Evolutionary conservation across 2,797 vertebrate genomes (phyloP).

Genomic region (Ptychobarbus kaznakovi): DNA sequence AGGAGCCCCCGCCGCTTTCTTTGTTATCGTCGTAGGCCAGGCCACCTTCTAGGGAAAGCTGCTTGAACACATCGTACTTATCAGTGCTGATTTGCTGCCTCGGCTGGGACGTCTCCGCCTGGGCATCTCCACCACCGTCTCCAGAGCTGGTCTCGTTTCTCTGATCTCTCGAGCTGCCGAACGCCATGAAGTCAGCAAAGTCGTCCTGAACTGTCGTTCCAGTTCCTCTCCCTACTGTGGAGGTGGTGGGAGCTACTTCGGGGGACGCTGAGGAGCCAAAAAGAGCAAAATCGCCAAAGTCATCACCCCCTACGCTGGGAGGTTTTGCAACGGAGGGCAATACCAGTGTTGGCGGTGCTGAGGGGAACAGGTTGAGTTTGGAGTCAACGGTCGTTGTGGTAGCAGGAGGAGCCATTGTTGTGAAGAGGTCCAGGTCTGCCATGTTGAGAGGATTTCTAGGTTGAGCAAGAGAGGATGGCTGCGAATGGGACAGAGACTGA

Average conservation of each 20-base stretch:
- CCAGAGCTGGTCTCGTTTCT: conserved; percentile 63
- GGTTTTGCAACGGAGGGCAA: conserved; percentile 75
- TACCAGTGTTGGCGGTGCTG: conserved; percentile 65
- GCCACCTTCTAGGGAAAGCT: conserved; percentile 89
- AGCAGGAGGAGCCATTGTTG: conserved; percentile 77
- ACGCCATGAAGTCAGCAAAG: conserved; percentile 98
- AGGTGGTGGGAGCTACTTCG: conserved; percentile 58
- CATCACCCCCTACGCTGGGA: conserved; percentile 79
- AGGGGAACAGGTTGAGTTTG: conserved; percentile 81
- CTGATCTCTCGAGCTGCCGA: conserved; percentile 81
- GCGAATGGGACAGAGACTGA: conserved; percentile 77
- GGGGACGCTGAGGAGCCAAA: conserved; percentile 80
- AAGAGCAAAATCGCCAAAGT: conserved; percentile 95
- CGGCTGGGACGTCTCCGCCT: conserved; percentile 58
- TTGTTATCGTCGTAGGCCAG: conserved; percentile 83
- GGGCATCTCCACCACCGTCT: neutral
- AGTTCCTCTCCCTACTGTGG: conserved; percentile 28
- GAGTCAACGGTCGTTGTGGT: conserved; percentile 70
- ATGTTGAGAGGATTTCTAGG: conserved; percentile 89
- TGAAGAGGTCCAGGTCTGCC: conserved; percentile 93
- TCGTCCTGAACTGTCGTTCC: conserved; percentile 82
- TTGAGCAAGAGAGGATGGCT: conserved; percentile 82
- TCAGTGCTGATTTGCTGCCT: conserved; percentile 73
- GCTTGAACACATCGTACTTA: conserved; percentile 93
- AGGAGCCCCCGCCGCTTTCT: conserved; percentile 79